Conservation (phyloP, 64 coral and sea anemone genomes). For the Exaiptasia diaphana region DNA sequence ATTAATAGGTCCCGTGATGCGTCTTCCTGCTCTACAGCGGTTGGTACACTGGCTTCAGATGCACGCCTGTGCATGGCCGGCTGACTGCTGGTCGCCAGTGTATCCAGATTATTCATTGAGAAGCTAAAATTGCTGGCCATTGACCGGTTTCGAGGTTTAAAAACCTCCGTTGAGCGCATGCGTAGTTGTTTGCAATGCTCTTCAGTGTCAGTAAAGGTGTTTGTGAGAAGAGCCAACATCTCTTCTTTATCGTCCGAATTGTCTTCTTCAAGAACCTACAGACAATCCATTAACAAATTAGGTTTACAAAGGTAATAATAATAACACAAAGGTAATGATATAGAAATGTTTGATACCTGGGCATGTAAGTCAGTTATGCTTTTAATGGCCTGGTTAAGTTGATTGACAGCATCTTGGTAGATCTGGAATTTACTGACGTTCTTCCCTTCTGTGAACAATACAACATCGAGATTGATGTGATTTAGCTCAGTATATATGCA, state of each 20-base stretch:
- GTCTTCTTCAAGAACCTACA: constrained; percentile 9
- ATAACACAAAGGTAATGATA: neutral
- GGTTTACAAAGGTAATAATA: neutral
- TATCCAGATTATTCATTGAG: neutral
- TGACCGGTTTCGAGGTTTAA: neutral
- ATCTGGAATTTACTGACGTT: neutral
- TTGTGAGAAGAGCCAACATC: neutral
- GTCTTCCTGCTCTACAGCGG: neutral
- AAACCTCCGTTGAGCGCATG: neutral
- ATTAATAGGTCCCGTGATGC: neutral
- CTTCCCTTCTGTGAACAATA: neutral
- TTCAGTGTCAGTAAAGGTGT: neutral
- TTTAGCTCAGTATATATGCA: no score
- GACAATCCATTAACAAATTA: neutral
- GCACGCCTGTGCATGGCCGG: neutral
- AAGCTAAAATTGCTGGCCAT: neutral
- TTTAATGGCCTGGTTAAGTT: neutral
- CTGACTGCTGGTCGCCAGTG: neutral
- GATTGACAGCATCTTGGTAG: constrained; percentile 6
- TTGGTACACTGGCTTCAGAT: neutral
- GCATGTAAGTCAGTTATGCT: constrained; percentile 1
- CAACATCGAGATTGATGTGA: no score
- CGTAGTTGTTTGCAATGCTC: neutral
- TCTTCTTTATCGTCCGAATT: neutral
- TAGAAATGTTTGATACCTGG: neutral